A percentile compares a stretch with the other conserved stretches of the same genome.
These are phyloP conservation scores for Zophobas morio DNA, from an alignment of 1,140 invertebrate genomes.

Conservation along the genomic window DNA sequence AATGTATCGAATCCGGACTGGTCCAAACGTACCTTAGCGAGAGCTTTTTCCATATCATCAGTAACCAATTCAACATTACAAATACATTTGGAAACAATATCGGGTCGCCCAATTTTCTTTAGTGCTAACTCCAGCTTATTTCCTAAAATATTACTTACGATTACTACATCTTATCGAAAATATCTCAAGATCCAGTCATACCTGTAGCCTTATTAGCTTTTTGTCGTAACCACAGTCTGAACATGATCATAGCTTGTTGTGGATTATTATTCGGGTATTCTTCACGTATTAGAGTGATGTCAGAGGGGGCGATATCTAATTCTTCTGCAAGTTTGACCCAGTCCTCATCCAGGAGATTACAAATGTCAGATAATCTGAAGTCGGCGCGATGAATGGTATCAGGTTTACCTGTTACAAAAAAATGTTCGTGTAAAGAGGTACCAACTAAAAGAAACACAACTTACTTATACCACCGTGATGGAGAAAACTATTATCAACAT, in stretches of 20 bases:
- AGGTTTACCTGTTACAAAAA: slow-evolving; percentile 68
- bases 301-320: slow-evolving; percentile 78
- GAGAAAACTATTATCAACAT: slow-evolving; percentile 78
- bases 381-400: slow-evolving; percentile 83
- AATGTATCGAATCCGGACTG: slow-evolving; percentile 84
- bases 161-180: slow-evolving; percentile 22
- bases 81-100: slow-evolving; percentile 87
- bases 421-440: not conserved
- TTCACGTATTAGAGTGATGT: slow-evolving; percentile 80
- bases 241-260: slow-evolving; percentile 85
- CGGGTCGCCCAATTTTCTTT: slow-evolving; percentile 80
- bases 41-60: slow-evolving; percentile 84
- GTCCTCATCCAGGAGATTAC: slow-evolving; percentile 82
- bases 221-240: slow-evolving; percentile 77
- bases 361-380: slow-evolving; percentile 84
- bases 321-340: slow-evolving; percentile 82
- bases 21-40: slow-evolving; percentile 83
- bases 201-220: slow-evolving; percentile 77
- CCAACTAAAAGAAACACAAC: slow-evolving; percentile 47
- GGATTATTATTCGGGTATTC: slow-evolving; percentile 80
- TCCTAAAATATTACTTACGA: slow-evolving; percentile 69
- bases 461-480: slow-evolving; percentile 72
- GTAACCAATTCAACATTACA: slow-evolving; percentile 85
- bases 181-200: slow-evolving; percentile 57
- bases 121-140: slow-evolving; percentile 84